A percentile compares a stretch with the other conserved stretches of the same genome.
Conservation (phyloP, 2,113 vertebrate genomes). For the Paraplagusia blochii region DNA sequence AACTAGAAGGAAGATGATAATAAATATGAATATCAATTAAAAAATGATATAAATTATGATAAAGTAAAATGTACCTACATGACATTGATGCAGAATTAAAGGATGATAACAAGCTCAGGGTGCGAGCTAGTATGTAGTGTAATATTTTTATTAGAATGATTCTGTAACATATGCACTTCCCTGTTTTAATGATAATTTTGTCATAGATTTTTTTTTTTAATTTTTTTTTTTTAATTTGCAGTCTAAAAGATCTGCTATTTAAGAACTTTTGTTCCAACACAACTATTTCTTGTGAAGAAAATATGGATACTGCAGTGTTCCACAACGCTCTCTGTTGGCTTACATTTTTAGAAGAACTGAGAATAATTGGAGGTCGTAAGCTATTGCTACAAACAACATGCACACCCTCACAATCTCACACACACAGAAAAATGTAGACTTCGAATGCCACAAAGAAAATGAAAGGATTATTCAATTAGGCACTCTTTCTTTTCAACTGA, state of each 20-base stretch:
- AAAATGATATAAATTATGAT: no score
- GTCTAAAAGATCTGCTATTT: not conserved
- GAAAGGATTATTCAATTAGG: conserved; percentile 76
- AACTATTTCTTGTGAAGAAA: not conserved
- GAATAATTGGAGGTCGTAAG: conserved; percentile 59
- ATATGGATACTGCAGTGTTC: conserved; percentile 20
- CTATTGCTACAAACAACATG: conserved; percentile 45
- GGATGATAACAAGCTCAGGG: no score
- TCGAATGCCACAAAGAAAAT: conserved; percentile 72
- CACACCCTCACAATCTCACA: conserved; percentile 36
- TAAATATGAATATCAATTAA: no score
- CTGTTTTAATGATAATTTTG: no score
- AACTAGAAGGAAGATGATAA: no score
- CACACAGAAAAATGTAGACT: conserved; percentile 57
- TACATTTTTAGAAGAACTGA: conserved; percentile 47
- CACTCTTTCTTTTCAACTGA: conserved; percentile 42
- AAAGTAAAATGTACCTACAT: no score
- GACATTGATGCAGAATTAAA: no score
- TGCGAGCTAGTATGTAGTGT: no score
- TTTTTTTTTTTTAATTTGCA: no score
- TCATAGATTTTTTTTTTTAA: no score
- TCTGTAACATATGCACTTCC: no score
- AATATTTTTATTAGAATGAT: no score
- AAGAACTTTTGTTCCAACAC: conserved; percentile 24
- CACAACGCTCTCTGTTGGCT: conserved; percentile 45